Conservation (phyloP, 2,113 vertebrate genomes). For the Rhegmatorhina hoffmannsi region DNA sequence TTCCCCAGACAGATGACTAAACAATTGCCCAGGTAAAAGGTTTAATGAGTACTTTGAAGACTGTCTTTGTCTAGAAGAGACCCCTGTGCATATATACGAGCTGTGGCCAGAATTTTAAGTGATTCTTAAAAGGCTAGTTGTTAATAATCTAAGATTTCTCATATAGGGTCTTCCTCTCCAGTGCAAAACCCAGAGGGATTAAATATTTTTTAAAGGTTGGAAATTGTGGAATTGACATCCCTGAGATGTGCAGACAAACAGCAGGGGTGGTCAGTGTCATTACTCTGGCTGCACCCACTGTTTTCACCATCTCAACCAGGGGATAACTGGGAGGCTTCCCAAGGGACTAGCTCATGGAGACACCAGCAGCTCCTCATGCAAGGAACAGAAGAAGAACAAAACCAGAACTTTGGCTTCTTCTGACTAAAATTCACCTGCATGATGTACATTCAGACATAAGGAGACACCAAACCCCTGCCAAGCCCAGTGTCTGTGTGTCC, state of each 20-base stretch:
- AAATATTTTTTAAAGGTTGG: background rate
- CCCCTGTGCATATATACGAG: background rate
- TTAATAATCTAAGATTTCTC: background rate
- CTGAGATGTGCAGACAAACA: background rate
- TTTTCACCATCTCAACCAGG: background rate
- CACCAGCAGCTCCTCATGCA: background rate
- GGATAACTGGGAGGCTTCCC: background rate
- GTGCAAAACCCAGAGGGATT: background rate
- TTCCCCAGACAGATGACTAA: background rate
- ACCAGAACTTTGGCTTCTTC: background rate
- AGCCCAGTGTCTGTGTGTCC: accelerated
- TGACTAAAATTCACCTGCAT: background rate
- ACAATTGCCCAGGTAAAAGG: background rate
- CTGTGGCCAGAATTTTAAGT: background rate
- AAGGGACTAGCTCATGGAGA: background rate
- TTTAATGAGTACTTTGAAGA: background rate
- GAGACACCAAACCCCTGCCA: background rate
- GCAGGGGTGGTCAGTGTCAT: background rate
- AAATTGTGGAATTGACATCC: background rate
- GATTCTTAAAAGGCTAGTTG: background rate
- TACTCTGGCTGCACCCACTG: background rate
- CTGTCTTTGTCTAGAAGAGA: background rate
- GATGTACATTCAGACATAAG: background rate
- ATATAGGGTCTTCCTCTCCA: background rate
- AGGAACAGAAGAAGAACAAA: background rate